Conservation (phyloP, 1,140 invertebrate species). For the Eurosta solidaginis region DNA sequence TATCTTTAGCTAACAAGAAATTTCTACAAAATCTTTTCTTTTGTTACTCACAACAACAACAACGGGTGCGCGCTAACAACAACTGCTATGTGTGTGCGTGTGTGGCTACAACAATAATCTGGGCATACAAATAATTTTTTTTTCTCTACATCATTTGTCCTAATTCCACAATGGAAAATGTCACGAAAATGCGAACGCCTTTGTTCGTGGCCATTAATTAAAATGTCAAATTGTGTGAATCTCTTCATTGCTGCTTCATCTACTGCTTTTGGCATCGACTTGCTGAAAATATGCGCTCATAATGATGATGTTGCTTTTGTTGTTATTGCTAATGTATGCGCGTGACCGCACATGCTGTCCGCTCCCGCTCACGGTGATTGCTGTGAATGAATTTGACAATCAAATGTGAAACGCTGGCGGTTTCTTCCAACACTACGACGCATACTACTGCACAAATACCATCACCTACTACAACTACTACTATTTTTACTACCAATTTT, state of each 20-base stretch:
- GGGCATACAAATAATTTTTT: background rate
- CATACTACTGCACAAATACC: background rate
- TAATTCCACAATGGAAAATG: background rate
- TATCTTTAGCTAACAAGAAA: conserved; percentile 22
- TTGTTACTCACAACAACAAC: background rate
- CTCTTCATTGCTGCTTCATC: too few relatives aligned
- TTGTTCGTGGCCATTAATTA: background rate
- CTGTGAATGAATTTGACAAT: conserved; percentile 19
- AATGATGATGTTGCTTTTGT: background rate
- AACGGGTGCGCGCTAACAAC: background rate
- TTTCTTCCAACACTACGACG: background rate
- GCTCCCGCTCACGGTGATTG: background rate
- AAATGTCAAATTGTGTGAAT: background rate
- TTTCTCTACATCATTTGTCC: background rate
- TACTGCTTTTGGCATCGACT: background rate
- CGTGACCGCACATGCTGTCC: background rate
- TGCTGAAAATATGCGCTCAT: background rate
- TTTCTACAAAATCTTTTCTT: background rate
- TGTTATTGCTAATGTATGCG: background rate
- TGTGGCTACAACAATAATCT: background rate
- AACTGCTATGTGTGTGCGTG: background rate
- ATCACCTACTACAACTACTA: background rate
- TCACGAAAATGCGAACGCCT: background rate
- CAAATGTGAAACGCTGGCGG: background rate
- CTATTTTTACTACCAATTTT: background rate